These are phyloP conservation scores for Erebia ligea DNA, from an alignment of 2,888 invertebrate genomes.

Conservation along the genomic window DNA sequence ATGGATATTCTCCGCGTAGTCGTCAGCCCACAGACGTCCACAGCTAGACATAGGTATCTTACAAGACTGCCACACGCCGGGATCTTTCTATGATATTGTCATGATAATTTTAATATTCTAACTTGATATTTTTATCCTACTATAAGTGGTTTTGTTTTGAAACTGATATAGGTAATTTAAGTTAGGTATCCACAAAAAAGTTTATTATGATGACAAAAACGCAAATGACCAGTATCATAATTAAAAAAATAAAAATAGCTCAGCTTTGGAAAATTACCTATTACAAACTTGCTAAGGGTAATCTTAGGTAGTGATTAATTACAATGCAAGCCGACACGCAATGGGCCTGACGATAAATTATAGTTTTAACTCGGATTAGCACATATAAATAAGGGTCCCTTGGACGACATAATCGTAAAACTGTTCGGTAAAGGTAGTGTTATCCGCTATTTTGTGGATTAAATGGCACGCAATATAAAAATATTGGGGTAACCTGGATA, in stretches of 20 bases:
- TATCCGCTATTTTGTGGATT: conserved; percentile 30
- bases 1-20: too few species aligned
- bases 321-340: conserved; percentile 47
- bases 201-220: conserved; percentile 2
- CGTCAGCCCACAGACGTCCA: too few species aligned
- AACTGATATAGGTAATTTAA: too few species aligned
- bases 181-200: too few species aligned
- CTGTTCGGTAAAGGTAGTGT: conserved; percentile 27
- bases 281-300: conserved; percentile 15
- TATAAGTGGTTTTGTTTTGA: too few species aligned
- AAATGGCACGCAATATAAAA: conserved; percentile 29
- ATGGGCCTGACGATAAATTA: conserved; percentile 35
- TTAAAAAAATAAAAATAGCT: conserved; percentile 1
- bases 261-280: conserved; percentile 6
- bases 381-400: conserved; percentile 29
- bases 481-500: conserved; percentile 19
- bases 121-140: too few species aligned
- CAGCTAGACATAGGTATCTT: too few species aligned
- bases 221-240: neutral
- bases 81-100: too few species aligned
- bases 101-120: too few species aligned
- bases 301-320: conserved; percentile 55
- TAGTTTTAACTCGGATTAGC: conserved; percentile 31
- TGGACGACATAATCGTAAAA: conserved; percentile 26
- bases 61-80: too few species aligned